Conservation (phyloP, 2,888 invertebrate genomes). For the Caenorhabditis zanzibari region DNA sequence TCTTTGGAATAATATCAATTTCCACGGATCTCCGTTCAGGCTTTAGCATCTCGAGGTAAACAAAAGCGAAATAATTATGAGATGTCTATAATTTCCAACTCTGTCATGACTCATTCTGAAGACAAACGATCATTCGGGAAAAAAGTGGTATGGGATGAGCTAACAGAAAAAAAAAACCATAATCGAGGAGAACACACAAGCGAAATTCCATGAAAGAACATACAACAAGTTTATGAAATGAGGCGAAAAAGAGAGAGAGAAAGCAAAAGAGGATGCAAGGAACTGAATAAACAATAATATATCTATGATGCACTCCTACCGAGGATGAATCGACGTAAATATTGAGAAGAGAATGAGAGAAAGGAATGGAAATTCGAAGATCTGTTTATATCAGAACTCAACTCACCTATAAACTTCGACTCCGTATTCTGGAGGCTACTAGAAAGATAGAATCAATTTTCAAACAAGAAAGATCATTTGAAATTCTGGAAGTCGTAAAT, state of each 20-base stretch:
- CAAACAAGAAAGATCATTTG: neutral
- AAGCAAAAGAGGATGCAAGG: slow-evolving; percentile 16
- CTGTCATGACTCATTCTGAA: neutral
- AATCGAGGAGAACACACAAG: slow-evolving; percentile 34
- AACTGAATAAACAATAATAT: slow-evolving; percentile 63
- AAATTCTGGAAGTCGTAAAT: slow-evolving; percentile 1
- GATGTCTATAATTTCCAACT: neutral
- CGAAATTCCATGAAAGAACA: slow-evolving; percentile 44
- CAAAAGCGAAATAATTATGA: no score
- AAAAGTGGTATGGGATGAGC: slow-evolving; percentile 17
- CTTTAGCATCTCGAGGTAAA: no score
- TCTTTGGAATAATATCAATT: no score
- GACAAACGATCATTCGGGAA: neutral
- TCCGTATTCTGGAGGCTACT: no score
- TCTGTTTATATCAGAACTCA: slow-evolving; percentile 40
- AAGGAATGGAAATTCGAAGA: slow-evolving; percentile 23
- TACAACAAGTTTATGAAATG: slow-evolving; percentile 48
- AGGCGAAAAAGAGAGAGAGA: slow-evolving; percentile 22
- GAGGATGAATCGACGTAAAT: slow-evolving; percentile 32
- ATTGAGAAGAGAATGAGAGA: slow-evolving; percentile 3
- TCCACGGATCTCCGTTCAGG: no score
- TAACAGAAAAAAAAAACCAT: slow-evolving; percentile 7
- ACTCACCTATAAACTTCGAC: neutral
- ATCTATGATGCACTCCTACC: slow-evolving; percentile 38
- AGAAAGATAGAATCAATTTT: no score